Percentiles rank a stretch among this genome's conserved stretches.
phyloP scores from a whole-genome alignment of 2,797 vertebrate genomes.

The Gobionotothen gibberifrons region DNA sequence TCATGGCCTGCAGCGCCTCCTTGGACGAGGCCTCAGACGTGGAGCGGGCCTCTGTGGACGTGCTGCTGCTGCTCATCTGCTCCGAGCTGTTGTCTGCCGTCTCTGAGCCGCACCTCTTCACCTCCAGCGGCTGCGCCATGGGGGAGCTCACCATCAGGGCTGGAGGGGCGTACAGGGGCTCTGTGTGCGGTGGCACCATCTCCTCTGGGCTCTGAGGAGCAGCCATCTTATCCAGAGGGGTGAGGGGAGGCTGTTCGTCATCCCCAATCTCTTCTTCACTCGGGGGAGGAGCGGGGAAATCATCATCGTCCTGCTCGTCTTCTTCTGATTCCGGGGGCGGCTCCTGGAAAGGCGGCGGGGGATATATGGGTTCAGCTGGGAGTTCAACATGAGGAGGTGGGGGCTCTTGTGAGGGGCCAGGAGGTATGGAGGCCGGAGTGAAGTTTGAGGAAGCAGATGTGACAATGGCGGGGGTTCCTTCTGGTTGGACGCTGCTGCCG shows the following conservation, averaged over 20 bases:
- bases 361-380: constrained; percentile 61
- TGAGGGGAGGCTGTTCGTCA: constrained; percentile 69
- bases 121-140: constrained; percentile 74
- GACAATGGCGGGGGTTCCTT: constrained; percentile 45
- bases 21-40: constrained; percentile 92
- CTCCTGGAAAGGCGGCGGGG: constrained; percentile 76
- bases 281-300: constrained; percentile 83
- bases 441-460: constrained; percentile 53
- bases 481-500: constrained; percentile 87
- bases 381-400: constrained; percentile 55
- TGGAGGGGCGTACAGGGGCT: constrained; percentile 39
- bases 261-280: constrained; percentile 81
- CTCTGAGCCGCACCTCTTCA: constrained; percentile 86
- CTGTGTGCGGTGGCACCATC: constrained; percentile 42
- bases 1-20: constrained; percentile 97
- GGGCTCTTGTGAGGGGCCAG: constrained; percentile 52
- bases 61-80: constrained; percentile 95
- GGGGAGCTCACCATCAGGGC: constrained; percentile 57
- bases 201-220: constrained; percentile 59
- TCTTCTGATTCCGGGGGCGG: constrained; percentile 71
- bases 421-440: constrained; percentile 29
- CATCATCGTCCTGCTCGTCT: constrained; percentile 67
- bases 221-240: constrained; percentile 78
- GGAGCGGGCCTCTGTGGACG: constrained; percentile 91
- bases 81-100: constrained; percentile 90